Conservation (phyloP, 2,888 invertebrate genomes). For the Cheilosia vulpina region DNA sequence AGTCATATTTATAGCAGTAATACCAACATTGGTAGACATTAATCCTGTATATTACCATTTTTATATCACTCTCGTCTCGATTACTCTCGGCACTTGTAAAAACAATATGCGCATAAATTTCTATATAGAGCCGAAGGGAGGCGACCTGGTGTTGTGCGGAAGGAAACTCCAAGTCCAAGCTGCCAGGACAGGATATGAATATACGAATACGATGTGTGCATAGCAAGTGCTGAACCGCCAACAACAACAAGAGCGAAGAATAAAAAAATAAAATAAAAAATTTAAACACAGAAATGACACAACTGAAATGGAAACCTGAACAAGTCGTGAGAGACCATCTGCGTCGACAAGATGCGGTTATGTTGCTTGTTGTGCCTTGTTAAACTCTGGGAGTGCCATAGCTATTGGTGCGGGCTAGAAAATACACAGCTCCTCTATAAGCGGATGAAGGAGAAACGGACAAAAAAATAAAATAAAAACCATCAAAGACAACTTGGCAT, state of each 20-base stretch:
- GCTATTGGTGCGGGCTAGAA: slow-evolving; percentile 24
- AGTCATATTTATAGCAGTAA: slow-evolving; percentile 72
- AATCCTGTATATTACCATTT: slow-evolving; percentile 74
- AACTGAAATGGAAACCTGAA: slow-evolving; percentile 75
- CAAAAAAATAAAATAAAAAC: not conserved
- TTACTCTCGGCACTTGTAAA: slow-evolving; percentile 73
- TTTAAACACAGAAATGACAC: slow-evolving; percentile 48
- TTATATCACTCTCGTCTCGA: slow-evolving; percentile 73
- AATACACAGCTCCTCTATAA: slow-evolving; percentile 12
- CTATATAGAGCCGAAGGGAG: not conserved
- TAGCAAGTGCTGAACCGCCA: slow-evolving; percentile 20
- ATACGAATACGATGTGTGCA: slow-evolving; percentile 24
- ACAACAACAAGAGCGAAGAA: not conserved
- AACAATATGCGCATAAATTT: slow-evolving; percentile 75
- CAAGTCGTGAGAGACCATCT: slow-evolving; percentile 71
- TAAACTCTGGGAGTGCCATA: not conserved
- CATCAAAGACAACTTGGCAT: slow-evolving; percentile 59
- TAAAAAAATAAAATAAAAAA: not conserved
- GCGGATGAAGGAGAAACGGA: not conserved
- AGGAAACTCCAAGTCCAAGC: slow-evolving; percentile 37
- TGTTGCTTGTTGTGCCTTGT: slow-evolving; percentile 3
- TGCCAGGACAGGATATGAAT: slow-evolving; percentile 40
- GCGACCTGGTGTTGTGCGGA: slow-evolving; percentile 24
- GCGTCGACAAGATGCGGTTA: slow-evolving; percentile 15
- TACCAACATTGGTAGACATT: slow-evolving; percentile 71